These are phyloP conservation scores for Pelusios castaneus DNA, from an alignment of 2,113 vertebrate genomes.

Conservation along the genomic window DNA sequence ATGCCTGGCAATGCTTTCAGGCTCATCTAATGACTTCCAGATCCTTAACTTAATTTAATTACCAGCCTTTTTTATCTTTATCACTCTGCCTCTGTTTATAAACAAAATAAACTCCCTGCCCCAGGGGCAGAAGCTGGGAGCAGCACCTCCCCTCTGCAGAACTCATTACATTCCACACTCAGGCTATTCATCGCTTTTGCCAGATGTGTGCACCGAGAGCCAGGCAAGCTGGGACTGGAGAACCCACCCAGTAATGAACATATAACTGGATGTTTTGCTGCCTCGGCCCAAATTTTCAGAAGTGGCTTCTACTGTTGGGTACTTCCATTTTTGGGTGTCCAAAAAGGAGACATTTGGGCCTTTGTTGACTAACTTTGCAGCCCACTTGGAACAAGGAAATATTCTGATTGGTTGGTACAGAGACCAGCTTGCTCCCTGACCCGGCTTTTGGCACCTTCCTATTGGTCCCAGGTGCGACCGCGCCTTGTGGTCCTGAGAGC, in stretches of 20 bases:
- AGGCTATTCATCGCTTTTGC: background rate
- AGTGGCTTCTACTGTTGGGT: background rate
- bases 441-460: background rate
- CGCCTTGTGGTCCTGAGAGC: accelerated
- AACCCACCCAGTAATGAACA: background rate
- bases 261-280: background rate
- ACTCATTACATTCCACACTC: slow-evolving; percentile 47
- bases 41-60: slow-evolving; percentile 77
- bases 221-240: slow-evolving; percentile 54
- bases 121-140: slow-evolving; percentile 66
- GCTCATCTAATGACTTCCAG: slow-evolving; percentile 64
- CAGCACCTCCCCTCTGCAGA: slow-evolving; percentile 69
- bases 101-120: slow-evolving; percentile 69
- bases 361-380: background rate
- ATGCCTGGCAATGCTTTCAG: slow-evolving; percentile 16
- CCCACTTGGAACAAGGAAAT: background rate
- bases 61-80: slow-evolving; percentile 70
- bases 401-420: slow-evolving; percentile 2
- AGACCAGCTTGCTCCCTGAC: background rate
- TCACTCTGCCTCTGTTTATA: slow-evolving; percentile 72
- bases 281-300: background rate
- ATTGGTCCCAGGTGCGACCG: background rate
- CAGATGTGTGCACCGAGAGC: slow-evolving; percentile 58
- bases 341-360: background rate
- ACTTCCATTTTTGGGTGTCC: background rate